Percentiles rank a stretch among this genome's conserved stretches.
Evolutionary conservation across 2,888 invertebrate species (phyloP).

Genomic region (Scaptomyza cyrtandrae): DNA sequence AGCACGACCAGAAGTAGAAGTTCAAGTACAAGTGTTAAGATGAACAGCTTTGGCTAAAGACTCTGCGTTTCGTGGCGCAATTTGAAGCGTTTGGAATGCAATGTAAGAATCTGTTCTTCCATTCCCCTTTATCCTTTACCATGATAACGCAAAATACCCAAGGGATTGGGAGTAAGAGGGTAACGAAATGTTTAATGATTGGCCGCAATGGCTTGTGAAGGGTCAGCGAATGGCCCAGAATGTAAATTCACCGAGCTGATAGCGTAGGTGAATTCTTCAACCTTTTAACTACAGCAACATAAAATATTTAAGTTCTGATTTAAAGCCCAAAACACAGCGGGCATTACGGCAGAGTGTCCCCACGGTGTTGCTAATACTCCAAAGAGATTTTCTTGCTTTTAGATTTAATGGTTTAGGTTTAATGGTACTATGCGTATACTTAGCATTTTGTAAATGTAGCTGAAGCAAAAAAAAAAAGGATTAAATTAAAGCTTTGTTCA

Average conservation of each 20-base stretch:
- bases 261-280: slow-evolving; percentile 15
- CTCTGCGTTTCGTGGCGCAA: slow-evolving; percentile 1
- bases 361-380: slow-evolving; percentile 49
- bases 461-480: slow-evolving; percentile 19
- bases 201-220: slow-evolving; percentile 50
- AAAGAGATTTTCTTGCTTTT: slow-evolving; percentile 12
- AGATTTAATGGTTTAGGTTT: neutral
- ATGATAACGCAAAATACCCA: slow-evolving; percentile 39
- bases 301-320: slow-evolving; percentile 73
- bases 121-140: neutral
- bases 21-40: slow-evolving; percentile 39
- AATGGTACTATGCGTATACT: slow-evolving; percentile 1
- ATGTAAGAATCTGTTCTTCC: neutral
- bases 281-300: slow-evolving; percentile 27
- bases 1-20: neutral
- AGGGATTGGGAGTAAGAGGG: neutral
- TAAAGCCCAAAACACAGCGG: slow-evolving; percentile 50
- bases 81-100: slow-evolving; percentile 11
- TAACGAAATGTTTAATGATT: slow-evolving; percentile 50
- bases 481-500: slow-evolving; percentile 9
- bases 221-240: slow-evolving; percentile 56
- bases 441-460: neutral
- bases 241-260: slow-evolving; percentile 50
- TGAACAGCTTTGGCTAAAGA: slow-evolving; percentile 1
- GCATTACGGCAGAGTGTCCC: slow-evolving; percentile 37